phyloP scores from a whole-genome alignment of 2,113 vertebrate genomes.

The Aphelocoma coerulescens region DNA sequence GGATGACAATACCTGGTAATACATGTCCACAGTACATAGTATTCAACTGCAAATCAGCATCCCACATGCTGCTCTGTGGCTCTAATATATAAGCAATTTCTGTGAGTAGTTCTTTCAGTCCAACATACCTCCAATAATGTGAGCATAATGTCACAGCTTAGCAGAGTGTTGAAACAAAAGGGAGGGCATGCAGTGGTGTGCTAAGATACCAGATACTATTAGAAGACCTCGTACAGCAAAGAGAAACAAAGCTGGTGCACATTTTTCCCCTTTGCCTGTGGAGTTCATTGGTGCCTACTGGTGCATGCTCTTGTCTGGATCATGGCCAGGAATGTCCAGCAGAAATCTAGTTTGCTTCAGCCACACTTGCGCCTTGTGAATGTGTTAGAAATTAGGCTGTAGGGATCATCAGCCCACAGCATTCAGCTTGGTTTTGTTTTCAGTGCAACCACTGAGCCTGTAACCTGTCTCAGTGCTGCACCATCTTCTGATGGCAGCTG shows the following conservation, averaged over 20 bases:
- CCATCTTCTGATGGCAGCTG: not conserved
- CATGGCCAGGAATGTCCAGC: not conserved
- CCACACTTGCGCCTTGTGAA: not conserved
- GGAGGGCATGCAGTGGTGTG: not conserved
- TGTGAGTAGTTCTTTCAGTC: not conserved
- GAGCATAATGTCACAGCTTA: not conserved
- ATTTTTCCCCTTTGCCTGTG: not conserved
- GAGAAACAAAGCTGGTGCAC: not conserved
- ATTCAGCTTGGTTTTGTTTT: not conserved
- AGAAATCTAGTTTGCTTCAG: not conserved
- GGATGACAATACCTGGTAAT: too few species aligned
- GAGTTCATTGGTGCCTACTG: not conserved
- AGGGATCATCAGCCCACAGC: not conserved
- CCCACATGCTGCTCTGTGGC: fast-evolving
- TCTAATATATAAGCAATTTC: not conserved
- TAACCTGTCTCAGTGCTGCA: not conserved
- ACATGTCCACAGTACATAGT: not conserved
- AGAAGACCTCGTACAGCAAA: not conserved
- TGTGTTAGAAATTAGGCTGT: not conserved
- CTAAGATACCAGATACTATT: not conserved
- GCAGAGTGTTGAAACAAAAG: not conserved
- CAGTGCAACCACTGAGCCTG: not conserved
- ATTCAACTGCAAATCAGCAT: not conserved
- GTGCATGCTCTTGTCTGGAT: not conserved
- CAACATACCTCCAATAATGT: not conserved